These are phyloP conservation scores for Empidonax traillii DNA, from an alignment of 2,113 vertebrate species.

Conservation along the genomic window DNA sequence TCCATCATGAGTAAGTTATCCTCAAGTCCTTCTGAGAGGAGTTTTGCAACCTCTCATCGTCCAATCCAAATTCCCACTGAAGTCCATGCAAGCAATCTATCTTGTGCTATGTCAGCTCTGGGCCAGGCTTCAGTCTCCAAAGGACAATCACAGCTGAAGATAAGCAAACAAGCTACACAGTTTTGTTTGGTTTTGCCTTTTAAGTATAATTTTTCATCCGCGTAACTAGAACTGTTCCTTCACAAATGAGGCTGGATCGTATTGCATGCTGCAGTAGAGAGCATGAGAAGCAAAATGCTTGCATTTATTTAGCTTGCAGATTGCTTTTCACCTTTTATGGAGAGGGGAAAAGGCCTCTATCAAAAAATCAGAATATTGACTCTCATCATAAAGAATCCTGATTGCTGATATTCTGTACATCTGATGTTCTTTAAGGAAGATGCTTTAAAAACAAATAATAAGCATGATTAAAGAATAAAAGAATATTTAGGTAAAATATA, in stretches of 20 bases:
- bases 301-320: background rate
- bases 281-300: slow-evolving; percentile 4
- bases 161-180: slow-evolving; percentile 33
- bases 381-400: background rate
- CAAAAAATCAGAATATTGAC: background rate
- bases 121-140: background rate
- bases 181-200: slow-evolving; percentile 39
- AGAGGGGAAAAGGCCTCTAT: background rate
- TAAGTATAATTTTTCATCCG: slow-evolving; percentile 29
- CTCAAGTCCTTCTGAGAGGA: background rate
- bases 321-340: background rate
- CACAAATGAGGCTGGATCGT: background rate
- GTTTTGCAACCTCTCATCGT: background rate
- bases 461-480: background rate
- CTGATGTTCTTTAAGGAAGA: background rate
- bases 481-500: background rate
- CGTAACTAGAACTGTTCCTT: background rate
- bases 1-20: background rate
- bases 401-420: background rate
- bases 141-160: slow-evolving; percentile 37
- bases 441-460: background rate
- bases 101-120: background rate
- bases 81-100: slow-evolving; percentile 28
- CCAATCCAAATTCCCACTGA: background rate
- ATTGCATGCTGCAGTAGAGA: background rate